Conservation (phyloP, 2,888 invertebrate species). For the Carabus problematicus region DNA sequence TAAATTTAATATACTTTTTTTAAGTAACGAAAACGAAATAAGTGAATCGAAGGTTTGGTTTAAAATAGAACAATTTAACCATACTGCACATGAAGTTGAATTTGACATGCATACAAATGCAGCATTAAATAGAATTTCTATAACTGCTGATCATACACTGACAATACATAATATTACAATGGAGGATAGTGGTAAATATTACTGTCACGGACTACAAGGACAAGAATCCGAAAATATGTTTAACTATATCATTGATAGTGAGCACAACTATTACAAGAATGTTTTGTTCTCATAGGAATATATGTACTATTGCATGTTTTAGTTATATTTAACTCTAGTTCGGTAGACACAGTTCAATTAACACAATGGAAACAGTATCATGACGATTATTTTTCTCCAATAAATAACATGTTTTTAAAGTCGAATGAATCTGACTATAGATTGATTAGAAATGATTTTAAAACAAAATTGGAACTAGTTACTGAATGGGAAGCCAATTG, state of each 20-base stretch:
- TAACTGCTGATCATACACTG: slow-evolving; percentile 60
- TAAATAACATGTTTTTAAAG: slow-evolving; percentile 59
- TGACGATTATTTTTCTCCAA: slow-evolving; percentile 58
- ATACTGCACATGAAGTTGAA: slow-evolving; percentile 56
- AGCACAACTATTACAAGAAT: slow-evolving; percentile 44
- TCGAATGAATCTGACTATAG: slow-evolving; percentile 58
- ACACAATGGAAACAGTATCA: slow-evolving; percentile 63
- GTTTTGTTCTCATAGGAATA: not conserved
- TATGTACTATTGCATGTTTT: not conserved
- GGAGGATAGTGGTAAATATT: slow-evolving; percentile 62
- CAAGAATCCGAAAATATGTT: slow-evolving; percentile 58
- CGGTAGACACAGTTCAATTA: slow-evolving; percentile 58
- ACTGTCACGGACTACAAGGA: slow-evolving; percentile 57
- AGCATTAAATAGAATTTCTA: slow-evolving; percentile 57
- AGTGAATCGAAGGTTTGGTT: slow-evolving; percentile 62
- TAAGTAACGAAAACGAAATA: slow-evolving; percentile 57
- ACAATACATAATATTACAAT: slow-evolving; percentile 57
- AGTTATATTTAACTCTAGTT: slow-evolving; percentile 30
- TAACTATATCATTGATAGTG: slow-evolving; percentile 62
- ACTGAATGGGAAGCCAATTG: slow-evolving; percentile 63
- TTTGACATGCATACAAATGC: slow-evolving; percentile 61
- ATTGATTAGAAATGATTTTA: slow-evolving; percentile 56
- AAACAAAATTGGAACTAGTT: slow-evolving; percentile 59
- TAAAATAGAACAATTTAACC: slow-evolving; percentile 56
- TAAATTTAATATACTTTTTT: slow-evolving; percentile 41